phyloP scores from a whole-genome alignment of 2,888 invertebrate genomes.

The Disparrhopalites patrizii region DNA sequence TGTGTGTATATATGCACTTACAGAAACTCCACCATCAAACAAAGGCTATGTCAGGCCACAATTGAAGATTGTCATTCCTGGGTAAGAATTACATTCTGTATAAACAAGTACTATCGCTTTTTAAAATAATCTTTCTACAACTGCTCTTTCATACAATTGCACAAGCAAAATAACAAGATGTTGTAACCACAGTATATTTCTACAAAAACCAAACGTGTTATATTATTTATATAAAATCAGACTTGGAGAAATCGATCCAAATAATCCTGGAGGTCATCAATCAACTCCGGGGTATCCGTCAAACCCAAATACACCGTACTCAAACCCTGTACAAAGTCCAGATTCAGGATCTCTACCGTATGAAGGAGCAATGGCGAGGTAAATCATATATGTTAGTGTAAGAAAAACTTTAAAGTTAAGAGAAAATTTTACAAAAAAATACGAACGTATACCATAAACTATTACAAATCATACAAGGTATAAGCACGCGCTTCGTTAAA shows the following conservation, averaged over 20 bases:
- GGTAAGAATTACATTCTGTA: constrained; percentile 54
- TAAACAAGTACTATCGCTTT: too few relatives aligned
- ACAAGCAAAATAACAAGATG: background rate
- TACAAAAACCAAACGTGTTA: too few relatives aligned
- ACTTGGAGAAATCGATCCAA: constrained; percentile 10
- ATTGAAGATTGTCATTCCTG: constrained; percentile 77
- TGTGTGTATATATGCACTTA: too few relatives aligned
- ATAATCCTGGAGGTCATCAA: constrained; percentile 7
- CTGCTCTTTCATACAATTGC: background rate
- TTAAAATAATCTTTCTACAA: background rate
- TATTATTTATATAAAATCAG: constrained; percentile 5
- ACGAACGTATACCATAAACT: too few relatives aligned
- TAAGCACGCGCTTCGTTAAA: too few relatives aligned
- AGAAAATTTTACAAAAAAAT: too few relatives aligned
- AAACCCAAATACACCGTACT: background rate
- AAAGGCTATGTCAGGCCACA: constrained; percentile 84
- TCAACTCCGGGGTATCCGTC: constrained; percentile 8
- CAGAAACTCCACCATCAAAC: constrained; percentile 60
- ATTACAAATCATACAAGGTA: too few relatives aligned
- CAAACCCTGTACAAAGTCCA: constrained; percentile 5
- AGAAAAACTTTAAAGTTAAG: too few relatives aligned
- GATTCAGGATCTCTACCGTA: constrained; percentile 2
- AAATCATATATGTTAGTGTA: too few relatives aligned
- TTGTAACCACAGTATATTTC: background rate
- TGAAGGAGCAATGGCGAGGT: constrained; percentile 4